Conservation (phyloP, 2,113 vertebrate species). For the Excalfactoria chinensis region DNA sequence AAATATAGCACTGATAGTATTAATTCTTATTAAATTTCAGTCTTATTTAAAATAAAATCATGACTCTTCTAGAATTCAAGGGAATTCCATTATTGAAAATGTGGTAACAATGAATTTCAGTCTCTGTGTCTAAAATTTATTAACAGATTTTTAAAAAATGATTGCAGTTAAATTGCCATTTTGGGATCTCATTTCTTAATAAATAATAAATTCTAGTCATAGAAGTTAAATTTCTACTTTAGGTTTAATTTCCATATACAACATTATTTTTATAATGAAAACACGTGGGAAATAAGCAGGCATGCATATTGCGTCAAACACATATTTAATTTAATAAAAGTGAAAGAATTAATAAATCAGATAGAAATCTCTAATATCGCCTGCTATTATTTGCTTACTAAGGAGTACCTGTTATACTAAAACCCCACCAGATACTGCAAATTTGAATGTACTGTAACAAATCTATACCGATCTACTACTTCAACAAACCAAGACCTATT, state of each 20-base stretch:
- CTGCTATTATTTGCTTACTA: neutral
- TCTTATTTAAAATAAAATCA: neutral
- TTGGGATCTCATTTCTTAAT: neutral
- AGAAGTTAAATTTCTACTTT: neutral
- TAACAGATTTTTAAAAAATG: neutral
- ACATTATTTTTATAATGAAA: neutral
- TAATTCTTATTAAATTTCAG: neutral
- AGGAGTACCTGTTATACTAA: neutral
- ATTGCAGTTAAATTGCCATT: neutral
- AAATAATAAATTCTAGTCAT: neutral
- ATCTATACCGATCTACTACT: fast-evolving
- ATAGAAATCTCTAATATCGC: neutral
- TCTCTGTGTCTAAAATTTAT: neutral
- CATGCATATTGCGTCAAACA: neutral
- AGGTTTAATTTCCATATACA: neutral
- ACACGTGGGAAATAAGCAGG: neutral
- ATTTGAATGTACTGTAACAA: neutral
- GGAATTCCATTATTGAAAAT: neutral
- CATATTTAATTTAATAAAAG: neutral
- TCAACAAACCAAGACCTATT: fast-evolving
- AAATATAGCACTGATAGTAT: neutral
- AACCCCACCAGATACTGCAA: fast-evolving
- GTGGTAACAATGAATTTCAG: neutral
- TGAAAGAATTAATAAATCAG: neutral
- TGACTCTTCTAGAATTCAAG: neutral